phyloP scores from a whole-genome alignment of 1,140 invertebrate species.

The Triops longicaudatus region DNA sequence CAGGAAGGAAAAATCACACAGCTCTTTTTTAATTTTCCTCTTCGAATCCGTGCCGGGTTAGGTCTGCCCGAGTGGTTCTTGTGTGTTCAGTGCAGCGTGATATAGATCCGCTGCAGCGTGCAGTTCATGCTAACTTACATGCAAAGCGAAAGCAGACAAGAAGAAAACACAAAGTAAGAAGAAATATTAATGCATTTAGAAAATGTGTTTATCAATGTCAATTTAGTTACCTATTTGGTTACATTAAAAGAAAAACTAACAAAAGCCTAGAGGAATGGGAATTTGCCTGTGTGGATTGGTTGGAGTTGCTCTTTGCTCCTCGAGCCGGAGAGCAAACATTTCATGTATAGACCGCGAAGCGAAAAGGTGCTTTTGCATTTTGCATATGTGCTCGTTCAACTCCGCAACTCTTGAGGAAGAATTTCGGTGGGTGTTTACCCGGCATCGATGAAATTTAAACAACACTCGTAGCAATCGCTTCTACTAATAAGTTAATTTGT shows the following conservation, averaged over 20 bases:
- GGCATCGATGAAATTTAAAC: background rate
- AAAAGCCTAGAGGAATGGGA: background rate
- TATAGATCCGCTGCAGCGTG: conserved; percentile 10
- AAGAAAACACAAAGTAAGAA: background rate
- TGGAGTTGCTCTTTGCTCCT: background rate
- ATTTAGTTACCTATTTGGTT: background rate
- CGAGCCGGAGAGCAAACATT: background rate
- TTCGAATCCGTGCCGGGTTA: background rate
- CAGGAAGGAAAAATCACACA: background rate
- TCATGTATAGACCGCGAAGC: background rate
- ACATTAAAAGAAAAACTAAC: background rate
- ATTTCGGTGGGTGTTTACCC: background rate
- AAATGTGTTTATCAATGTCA: conserved; percentile 1
- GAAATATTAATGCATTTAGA: background rate
- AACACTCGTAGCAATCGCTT: background rate
- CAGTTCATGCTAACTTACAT: background rate
- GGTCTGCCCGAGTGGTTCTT: background rate
- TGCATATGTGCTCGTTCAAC: background rate
- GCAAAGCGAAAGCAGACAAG: background rate
- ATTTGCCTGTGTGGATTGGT: background rate
- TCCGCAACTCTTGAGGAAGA: background rate
- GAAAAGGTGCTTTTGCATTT: background rate
- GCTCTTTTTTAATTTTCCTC: background rate
- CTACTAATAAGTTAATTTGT: too few species aligned
- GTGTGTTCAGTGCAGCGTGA: background rate